Evolutionary conservation across 2,113 vertebrate species (phyloP).

Genomic region (Paramormyrops kingsleyae): DNA sequence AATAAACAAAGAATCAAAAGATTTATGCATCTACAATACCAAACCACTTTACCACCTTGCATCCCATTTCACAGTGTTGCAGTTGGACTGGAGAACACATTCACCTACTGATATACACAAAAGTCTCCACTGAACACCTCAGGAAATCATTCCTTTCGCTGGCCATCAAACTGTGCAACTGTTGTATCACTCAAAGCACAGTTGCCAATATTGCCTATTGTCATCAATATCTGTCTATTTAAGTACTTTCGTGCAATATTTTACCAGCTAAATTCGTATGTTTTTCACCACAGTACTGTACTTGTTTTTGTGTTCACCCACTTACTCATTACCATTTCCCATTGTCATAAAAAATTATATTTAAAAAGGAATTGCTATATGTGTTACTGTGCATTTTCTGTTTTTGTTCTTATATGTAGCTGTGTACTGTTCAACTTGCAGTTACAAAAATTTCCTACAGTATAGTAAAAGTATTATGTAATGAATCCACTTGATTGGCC

Average conservation of each 20-base stretch:
- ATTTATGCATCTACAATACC: not conserved
- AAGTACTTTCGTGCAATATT: not conserved
- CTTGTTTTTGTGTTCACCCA: not conserved
- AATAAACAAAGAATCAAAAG: not conserved
- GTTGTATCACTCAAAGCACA: not conserved
- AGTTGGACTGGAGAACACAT: not conserved
- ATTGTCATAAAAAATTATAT: not conserved
- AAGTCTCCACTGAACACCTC: not conserved
- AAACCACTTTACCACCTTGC: not conserved
- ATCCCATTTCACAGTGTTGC: not conserved
- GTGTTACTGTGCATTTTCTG: not conserved
- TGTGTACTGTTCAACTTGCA: not conserved
- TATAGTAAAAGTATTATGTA: not conserved
- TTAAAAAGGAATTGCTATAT: not conserved
- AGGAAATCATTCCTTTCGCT: not conserved
- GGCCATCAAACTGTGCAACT: not conserved
- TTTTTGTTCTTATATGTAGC: not conserved
- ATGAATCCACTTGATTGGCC: not conserved
- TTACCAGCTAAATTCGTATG: not conserved
- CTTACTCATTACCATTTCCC: not conserved
- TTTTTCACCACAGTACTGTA: not conserved
- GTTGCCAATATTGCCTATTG: not conserved
- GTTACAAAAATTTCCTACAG: not conserved
- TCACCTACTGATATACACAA: not conserved
- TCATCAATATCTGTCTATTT: not conserved